phyloP scores from a whole-genome alignment of 30 jellyfish, hydroid and myxozoan species.

The Pelagia noctiluca region DNA sequence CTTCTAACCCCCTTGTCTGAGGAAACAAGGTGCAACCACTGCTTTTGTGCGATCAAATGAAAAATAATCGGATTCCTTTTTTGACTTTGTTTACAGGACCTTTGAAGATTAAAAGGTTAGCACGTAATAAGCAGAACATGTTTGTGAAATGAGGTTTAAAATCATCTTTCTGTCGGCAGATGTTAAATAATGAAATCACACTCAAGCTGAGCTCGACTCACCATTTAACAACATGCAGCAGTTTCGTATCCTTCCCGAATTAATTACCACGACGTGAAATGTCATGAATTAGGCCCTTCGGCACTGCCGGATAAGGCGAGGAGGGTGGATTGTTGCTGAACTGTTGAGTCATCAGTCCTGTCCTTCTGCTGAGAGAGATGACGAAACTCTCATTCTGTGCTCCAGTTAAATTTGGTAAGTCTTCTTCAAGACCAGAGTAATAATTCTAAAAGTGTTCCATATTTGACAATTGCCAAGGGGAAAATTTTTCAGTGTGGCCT shows the following conservation, averaged over 20 bases:
- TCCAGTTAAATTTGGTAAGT: slow-evolving; percentile 62
- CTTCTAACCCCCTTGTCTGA: too few species aligned
- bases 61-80: too few species aligned
- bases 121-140: too few species aligned
- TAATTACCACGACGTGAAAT: neutral
- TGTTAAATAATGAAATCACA: too few species aligned
- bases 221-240: neutral
- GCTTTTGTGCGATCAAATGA: too few species aligned
- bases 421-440: too few species aligned
- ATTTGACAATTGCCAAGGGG: neutral
- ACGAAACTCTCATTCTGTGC: slow-evolving; percentile 44
- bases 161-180: too few species aligned
- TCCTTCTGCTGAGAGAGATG: slow-evolving; percentile 5
- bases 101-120: too few species aligned
- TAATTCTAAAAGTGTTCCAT: too few species aligned
- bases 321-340: neutral
- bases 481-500: neutral
- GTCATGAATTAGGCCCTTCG: neutral
- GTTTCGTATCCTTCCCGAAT: neutral
- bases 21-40: too few species aligned
- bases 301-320: neutral
- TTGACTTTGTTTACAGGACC: too few species aligned
- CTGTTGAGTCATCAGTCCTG: neutral
- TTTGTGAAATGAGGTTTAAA: too few species aligned
- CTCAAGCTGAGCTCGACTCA: neutral